Base-by-base conservation (phyloP, 2,113 vertebrate genomes). In the Peromyscus leucopus region DNA sequence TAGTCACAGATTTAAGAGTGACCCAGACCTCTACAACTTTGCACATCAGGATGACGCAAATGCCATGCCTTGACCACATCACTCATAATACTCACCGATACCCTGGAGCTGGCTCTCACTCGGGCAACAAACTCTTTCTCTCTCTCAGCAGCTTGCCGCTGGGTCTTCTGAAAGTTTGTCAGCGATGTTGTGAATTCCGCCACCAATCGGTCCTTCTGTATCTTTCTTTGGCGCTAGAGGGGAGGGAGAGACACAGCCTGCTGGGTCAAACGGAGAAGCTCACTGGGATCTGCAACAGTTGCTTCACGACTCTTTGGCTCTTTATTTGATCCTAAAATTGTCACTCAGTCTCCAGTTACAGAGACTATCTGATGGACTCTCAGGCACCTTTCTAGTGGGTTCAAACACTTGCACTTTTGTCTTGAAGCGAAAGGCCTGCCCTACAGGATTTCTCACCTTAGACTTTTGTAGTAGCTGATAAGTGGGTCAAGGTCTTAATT, bases 71-170 rank as follows among this genome's bases (percentile, higher is more conserved):
- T 85, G 51, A 80, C 0, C 72, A 42, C 24, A 71, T 1, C 13
- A 61, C 80, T 96, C 74, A 12, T 0, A 36, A 96, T 97, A 99
- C 99, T 99, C 98, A 99, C 99, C 74, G 99, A 99, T 80, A 99
- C 98, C 94, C 99, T 99, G 87, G 99, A 99, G 97, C 99, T 99
- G 95, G 99, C 99, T 98, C 99, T 98, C 83, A 99, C 99, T 98
- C 99, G 98, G 87, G 99, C 99, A 95, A 99, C 99, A 98, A 99
- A 99, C 91, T 99, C 99, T 89, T 99, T 99, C 97, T 99, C 99
- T 96, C 99, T 99, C 97, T 99, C 98, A 13, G 99, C 99, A 48
- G 99, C 99, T 78, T 99, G 98, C 85, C 99, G 98, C 98, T 99
- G 99, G 51, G 99, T 99, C 95, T 98, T 99, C 75, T 99, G 99